phyloP scores from a whole-genome alignment of 2,113 vertebrate species.

The Dicrurus megarhynchus region DNA sequence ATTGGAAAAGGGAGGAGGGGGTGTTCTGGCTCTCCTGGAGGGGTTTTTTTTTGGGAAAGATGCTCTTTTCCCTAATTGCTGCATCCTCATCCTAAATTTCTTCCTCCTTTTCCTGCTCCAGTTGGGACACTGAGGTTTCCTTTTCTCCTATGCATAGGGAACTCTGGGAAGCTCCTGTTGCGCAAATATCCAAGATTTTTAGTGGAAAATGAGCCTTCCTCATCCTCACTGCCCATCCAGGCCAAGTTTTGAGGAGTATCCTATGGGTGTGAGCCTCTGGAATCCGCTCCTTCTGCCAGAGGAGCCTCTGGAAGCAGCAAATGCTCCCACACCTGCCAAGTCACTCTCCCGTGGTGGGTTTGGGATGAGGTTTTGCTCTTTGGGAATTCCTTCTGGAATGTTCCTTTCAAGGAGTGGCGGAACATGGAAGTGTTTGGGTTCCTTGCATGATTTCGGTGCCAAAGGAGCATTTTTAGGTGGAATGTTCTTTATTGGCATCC shows the following conservation, averaged over 20 bases:
- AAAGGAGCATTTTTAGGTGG: accelerated
- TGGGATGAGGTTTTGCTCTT: neutral
- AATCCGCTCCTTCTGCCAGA: neutral
- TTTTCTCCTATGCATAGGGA: accelerated
- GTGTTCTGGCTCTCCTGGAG: neutral
- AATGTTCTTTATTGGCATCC: accelerated
- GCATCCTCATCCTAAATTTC: neutral
- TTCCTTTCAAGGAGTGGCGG: neutral
- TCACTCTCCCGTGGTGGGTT: neutral
- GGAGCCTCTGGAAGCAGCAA: neutral
- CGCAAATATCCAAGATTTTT: neutral
- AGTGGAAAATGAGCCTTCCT: neutral
- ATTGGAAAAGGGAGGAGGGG: neutral
- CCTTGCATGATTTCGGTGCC: accelerated
- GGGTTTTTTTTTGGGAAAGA: neutral
- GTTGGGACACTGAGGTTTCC: accelerated
- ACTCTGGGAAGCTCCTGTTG: neutral
- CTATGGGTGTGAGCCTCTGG: neutral
- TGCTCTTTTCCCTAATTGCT: accelerated
- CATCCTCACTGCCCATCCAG: neutral
- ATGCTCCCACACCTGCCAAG: conserved; percentile 4
- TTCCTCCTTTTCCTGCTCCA: neutral
- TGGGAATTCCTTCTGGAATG: neutral
- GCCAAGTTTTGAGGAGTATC: neutral
- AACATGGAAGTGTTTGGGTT: accelerated